Base-by-base conservation (phyloP, 2,888 invertebrate genomes). In the Amphipoea oculea region DNA sequence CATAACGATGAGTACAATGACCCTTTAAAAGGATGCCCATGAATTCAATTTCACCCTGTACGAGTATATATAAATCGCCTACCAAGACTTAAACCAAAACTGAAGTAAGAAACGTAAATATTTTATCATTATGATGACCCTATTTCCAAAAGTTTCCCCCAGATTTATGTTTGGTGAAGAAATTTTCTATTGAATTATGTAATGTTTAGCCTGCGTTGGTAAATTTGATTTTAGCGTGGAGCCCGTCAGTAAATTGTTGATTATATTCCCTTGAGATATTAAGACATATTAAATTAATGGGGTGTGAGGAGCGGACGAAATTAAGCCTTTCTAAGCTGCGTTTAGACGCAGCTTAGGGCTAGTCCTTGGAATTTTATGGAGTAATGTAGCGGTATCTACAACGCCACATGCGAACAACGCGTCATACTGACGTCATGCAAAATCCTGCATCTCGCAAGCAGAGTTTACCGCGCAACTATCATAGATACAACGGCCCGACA, bases 181-280 rank as follows among this genome's bases (percentile, higher is more conserved):
- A 78, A 85, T 83, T 82, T 81, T 81, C 73, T 86, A 86, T 87
- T 84, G 79, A 86, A 86, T 88, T 82, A 81, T 77, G 51, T 74
- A 69, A 77, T 72, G 67, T 81, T 76, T 40, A 79, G 65, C 54
- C 60, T 67, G 67, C 69, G 73, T 81, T 76, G 51, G 71, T 48
- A 67, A 88, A 85, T 78, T 79, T 73, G 78, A 81, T 86, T 86
- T 81, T 48, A 74, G 78, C 11, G 48, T 67, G 48, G 42, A 67
- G 29, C 45, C 63, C 40, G 68, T 79, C 60, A 73, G 83, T 76
- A 86, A 86, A 78, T 84, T 86, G 75, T 83, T 76, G 86, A 78
- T 82, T 79, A 79, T 65, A 60, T 76, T 83, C 73, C 76, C 75
- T 86, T 76, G 86, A 70, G 83, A 45, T 51, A 70, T 79, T 62